Evolutionary conservation across 2,113 vertebrate species (phyloP).

Genomic region (Chelonoidis abingdonii): DNA sequence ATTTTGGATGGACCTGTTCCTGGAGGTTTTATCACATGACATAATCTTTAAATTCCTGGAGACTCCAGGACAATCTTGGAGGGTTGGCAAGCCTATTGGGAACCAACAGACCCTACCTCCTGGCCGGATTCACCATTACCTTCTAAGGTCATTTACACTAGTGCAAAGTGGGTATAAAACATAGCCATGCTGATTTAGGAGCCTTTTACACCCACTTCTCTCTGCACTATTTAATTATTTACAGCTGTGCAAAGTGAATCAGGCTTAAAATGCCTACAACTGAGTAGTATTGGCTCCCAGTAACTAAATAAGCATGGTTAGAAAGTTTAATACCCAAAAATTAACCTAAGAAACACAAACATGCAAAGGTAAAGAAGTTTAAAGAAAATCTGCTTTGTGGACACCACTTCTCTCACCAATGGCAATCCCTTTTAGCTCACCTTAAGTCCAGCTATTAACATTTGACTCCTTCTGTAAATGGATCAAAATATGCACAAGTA

Average conservation of each 20-base stretch:
- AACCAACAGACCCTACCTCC: not conserved
- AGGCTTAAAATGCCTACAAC: not conserved
- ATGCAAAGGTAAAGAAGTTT: not conserved
- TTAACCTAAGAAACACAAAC: not conserved
- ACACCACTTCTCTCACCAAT: not conserved
- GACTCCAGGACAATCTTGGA: too few relatives aligned
- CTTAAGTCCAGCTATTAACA: not conserved
- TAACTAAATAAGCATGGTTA: not conserved
- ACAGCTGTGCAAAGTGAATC: not conserved
- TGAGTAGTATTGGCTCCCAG: not conserved
- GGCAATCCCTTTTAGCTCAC: not conserved
- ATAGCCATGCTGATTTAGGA: not conserved
- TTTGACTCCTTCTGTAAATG: not conserved
- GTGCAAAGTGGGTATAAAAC: not conserved
- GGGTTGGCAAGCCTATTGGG: too few relatives aligned
- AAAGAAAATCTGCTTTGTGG: not conserved
- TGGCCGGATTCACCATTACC: not conserved
- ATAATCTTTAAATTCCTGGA: too few relatives aligned
- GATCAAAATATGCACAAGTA: not conserved
- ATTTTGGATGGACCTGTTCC: too few relatives aligned
- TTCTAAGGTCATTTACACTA: accelerated
- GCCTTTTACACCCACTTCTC: not conserved
- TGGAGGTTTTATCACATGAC: too few relatives aligned
- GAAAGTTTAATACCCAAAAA: not conserved
- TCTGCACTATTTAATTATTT: not conserved